A percentile compares a stretch with the other conserved stretches of the same genome.
phyloP scores from a whole-genome alignment of 2,797 vertebrate genomes.

The Ptychobarbus kaznakovi region DNA sequence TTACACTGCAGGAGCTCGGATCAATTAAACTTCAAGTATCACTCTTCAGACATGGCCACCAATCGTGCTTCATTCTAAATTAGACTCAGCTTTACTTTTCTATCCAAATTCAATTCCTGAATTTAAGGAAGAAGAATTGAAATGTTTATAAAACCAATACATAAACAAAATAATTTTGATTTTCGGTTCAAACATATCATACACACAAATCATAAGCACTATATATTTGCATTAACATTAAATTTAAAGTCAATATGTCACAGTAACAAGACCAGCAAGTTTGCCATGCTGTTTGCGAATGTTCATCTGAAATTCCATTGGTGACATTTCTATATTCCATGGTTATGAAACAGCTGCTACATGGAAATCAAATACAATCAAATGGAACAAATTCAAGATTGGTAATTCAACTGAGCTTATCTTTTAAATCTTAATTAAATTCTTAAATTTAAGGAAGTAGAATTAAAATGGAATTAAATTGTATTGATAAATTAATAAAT shows the following conservation, averaged over 20 bases:
- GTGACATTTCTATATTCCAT: background rate
- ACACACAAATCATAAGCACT: background rate
- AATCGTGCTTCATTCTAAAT: background rate
- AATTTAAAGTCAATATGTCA: background rate
- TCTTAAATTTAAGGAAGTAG: background rate
- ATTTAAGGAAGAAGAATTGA: background rate
- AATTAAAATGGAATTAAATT: background rate
- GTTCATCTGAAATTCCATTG: background rate
- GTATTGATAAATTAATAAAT: background rate
- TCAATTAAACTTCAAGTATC: slow-evolving; percentile 61
- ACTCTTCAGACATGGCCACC: background rate
- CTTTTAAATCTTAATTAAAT: background rate
- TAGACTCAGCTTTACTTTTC: background rate
- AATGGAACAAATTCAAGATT: background rate
- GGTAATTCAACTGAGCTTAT: background rate
- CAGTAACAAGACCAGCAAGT: background rate
- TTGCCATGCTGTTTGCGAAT: background rate
- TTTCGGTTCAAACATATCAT: background rate
- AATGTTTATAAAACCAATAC: background rate
- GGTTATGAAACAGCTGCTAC: background rate
- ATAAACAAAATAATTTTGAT: background rate
- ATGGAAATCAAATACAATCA: background rate
- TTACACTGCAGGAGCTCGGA: slow-evolving; percentile 60
- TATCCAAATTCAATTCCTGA: background rate
- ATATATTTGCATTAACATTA: background rate